phyloP scores from a whole-genome alignment of 2,888 invertebrate species.

The Chrysolina haemoptera region DNA sequence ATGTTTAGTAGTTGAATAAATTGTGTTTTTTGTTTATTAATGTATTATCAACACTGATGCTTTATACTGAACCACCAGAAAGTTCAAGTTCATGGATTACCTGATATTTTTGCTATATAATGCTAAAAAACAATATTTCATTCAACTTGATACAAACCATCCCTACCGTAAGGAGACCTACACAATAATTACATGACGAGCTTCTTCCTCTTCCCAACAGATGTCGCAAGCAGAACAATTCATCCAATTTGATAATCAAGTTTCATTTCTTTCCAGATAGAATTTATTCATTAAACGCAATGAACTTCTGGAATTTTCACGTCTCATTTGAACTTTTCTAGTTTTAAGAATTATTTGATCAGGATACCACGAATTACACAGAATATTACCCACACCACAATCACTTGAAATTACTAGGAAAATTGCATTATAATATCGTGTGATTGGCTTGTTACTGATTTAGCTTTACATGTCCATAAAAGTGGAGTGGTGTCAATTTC shows the following conservation, averaged over 20 bases:
- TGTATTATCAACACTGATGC: no score
- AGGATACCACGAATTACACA: background rate
- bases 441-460: constrained; percentile 5
- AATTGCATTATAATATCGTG: constrained; percentile 11
- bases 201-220: background rate
- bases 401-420: constrained; percentile 18
- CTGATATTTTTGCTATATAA: no score
- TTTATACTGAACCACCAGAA: no score
- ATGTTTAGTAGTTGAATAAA: no score
- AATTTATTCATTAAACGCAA: no score
- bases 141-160: no score
- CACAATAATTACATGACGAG: background rate
- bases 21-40: no score
- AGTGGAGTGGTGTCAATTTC: constrained; percentile 1
- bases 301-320: background rate
- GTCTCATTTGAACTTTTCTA: background rate
- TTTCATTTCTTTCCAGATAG: no score
- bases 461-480: background rate
- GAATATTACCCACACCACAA: background rate
- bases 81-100: no score
- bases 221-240: background rate
- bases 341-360: background rate
- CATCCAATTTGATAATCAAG: background rate
- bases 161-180: background rate
- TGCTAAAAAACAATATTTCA: no score